Conservation (phyloP, 2,113 vertebrate species). For the Dinomys branickii region DNA sequence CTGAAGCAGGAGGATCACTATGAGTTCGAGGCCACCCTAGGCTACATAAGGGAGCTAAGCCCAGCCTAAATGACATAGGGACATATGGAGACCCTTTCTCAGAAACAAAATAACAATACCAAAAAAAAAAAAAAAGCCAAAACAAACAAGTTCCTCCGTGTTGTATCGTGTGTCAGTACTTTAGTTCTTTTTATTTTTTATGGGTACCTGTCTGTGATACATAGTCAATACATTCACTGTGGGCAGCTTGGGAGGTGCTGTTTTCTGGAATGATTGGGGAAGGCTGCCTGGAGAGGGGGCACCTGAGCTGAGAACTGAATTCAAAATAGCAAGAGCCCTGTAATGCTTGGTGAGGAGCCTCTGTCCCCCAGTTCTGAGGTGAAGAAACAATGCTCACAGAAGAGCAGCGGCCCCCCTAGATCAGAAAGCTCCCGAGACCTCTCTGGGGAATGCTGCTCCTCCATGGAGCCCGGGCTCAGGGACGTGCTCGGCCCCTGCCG, state of each 20-base stretch:
- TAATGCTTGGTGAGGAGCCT: neutral
- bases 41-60: too few relatives aligned
- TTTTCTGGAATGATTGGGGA: neutral
- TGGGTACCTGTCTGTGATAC: neutral
- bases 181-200: neutral
- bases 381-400: neutral
- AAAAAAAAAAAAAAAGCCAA: too few relatives aligned
- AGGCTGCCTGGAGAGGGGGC: neutral
- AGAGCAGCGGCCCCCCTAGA: neutral
- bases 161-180: too few relatives aligned
- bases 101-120: neutral
- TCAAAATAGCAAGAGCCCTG: neutral
- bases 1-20: too few relatives aligned
- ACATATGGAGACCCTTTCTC: too few relatives aligned
- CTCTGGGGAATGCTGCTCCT: neutral
- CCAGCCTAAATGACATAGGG: too few relatives aligned
- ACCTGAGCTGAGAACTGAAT: neutral
- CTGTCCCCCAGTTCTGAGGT: neutral
- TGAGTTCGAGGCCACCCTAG: too few relatives aligned
- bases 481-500: neutral
- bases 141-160: neutral
- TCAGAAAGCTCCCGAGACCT: neutral
- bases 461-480: neutral
- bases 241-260: neutral
- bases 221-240: neutral